Base-by-base conservation (phyloP, 2,888 invertebrate species). In the Poecilobothrus nobilitatus region DNA sequence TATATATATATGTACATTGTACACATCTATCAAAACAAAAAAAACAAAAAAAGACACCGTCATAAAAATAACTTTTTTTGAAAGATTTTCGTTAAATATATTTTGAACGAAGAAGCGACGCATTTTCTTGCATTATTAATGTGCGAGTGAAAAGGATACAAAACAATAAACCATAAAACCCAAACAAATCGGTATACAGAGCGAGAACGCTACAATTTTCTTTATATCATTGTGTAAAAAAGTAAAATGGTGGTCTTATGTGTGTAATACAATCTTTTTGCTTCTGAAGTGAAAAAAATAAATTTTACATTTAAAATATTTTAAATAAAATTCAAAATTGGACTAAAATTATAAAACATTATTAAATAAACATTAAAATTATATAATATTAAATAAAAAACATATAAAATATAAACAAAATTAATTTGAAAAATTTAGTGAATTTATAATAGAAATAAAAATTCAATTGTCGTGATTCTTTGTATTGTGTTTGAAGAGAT, bases 241-340 rank as follows among this genome's bases (percentile, higher is more conserved):
- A 53, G 53, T 53, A 53, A 53, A 53, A 53, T 53, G 53, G 53
- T 53, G 53, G 53, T 53, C 53, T 53, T 53, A 53, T 53, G 53
- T 53, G 53, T 53, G 53, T 53, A 53, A 53, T 53, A 53, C 53
- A 53, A 53, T 53, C 53, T 53, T 53, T 53, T 53, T 53, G 53
- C 53, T 53, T 53, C 53, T 53, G 18, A 37, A 18, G 53, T 12
- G 53, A 53, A 53, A 53, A 53, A 53, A 53, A 53, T 53, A 10
- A 37, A 12, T 53, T 53, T 53, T 27, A 27, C 5, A 4, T 2
- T 53, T 53, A 53, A 53, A 53, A 53, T 53, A 53, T 53, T 53
- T 53, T 53, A 12, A 53, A 53, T 53, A 53, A 53, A 53, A 53
- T 53, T 27, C 5, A 27, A 27, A 27, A 18, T 53, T 53, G 6